Evolutionary conservation across 2,113 vertebrate genomes (phyloP), one percentile per base, ranked within the genome.

Genomic region (Thinocorus orbignyianus): DNA sequence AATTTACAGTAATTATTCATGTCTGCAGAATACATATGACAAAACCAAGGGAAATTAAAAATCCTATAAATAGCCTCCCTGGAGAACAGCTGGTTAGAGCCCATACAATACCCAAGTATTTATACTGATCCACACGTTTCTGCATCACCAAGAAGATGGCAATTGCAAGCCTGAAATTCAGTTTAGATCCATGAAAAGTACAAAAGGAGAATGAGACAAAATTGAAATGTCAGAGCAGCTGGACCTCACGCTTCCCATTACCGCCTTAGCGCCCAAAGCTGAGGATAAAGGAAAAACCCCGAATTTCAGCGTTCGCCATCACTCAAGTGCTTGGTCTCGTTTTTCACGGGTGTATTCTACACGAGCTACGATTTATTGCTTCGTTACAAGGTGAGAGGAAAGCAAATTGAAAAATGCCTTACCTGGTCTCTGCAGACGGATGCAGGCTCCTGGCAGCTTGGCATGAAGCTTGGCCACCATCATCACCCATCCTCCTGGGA

Each of bases 1-100:
- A 77, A 94, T 94, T 92, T 91, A 64, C 58, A 73, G 78, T 55
- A 96, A 94, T 93, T 91, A 96, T 86, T 96, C 61, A 68, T 60
- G 62, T 88, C 82, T 94, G 52, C 51, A 81, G 51, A 74, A 90
- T 10, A 58, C 60, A 52, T 51, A 33, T 6, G 4, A 37, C 48
- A 92, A 90, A 81, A 81, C 5, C 2, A 8, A 44, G 61, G 35
- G 81, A 83, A 92, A 96, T 92, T 41, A 93, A 90, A 92, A 88
- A 41, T 48, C 72, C 51, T 82, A 48, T n/a, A 37, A 92, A 84
- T n/a, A 81, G 44, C 41, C 64, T 92, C 39, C 14, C 33, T 88
- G 64, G 51, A 93, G 92, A 94, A 64, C 39, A 96, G 86, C 84
- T 84, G 90, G 55, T 41, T 60, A 87, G 52, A 82, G 51, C 61